Evolutionary conservation across 2,888 invertebrate genomes (phyloP), one percentile per base, ranked within the genome.

Genomic region (Leptinotarsa juncta): DNA sequence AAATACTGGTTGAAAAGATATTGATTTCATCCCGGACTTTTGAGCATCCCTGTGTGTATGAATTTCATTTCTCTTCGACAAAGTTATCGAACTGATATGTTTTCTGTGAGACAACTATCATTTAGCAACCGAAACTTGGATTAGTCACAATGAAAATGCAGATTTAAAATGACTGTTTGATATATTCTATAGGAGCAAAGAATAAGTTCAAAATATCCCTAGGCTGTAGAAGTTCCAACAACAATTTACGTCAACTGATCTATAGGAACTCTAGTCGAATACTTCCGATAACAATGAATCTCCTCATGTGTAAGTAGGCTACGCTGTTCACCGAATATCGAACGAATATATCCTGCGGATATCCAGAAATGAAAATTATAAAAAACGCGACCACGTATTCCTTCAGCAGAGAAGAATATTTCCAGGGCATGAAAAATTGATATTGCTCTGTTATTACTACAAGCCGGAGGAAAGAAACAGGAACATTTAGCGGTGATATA

Each of bases 371-470:
- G 57, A 57, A 57, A 57, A 57, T 57, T 57, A 23, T 57, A 15
- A 62, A 62, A 62, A 7, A 32, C n/a, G 62, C 26, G 62, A 62
- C 18, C 62, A 62, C 42, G 62, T 62, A 12, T 42, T 62, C 42
- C 18, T 62, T 12, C 57, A 57, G 18, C 32, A 26, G 62, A 42
- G 42, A 62, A 7, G 42, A 62, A 62, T 62, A 62, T 42, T 7
- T 62, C 62, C 62, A n/a, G 62, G 14, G 26, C 66, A 57, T 67
- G 71, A 71, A 71, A 71, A 71, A 71, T 71, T 71, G 71, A 65
- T 51, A 32, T 65, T 26, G 53, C 71, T 20, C 65, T 66, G 71
- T 49, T 51, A 32, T 65, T 26, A 26, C 71, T 48, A 18, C 42
- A 42, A 62, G 55, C 67, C 51, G 57, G n/a, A 50, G 65, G 69